These are phyloP conservation scores for Gnatocerus cornutus DNA, from an alignment of 2,888 invertebrate genomes.

Conservation along the genomic window DNA sequence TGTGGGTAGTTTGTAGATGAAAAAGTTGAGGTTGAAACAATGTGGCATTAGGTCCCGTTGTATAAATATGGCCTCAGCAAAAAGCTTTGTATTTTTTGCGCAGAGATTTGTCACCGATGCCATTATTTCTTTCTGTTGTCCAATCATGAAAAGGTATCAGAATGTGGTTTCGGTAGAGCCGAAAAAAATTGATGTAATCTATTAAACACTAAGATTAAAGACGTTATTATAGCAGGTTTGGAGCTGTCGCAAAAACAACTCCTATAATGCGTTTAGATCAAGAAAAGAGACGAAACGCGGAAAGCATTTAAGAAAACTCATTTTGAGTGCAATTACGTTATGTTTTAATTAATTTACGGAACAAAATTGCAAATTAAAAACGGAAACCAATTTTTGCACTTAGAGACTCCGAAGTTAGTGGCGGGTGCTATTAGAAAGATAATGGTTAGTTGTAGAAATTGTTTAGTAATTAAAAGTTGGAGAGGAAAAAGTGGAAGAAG, in stretches of 20 bases:
- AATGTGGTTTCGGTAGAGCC: constrained; percentile 33
- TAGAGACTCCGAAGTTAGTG: constrained; percentile 18
- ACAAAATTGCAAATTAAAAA: constrained; percentile 32
- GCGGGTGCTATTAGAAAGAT: constrained; percentile 10
- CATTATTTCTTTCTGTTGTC: constrained; percentile 40
- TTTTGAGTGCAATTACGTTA: constrained; percentile 41
- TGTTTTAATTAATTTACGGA: constrained; percentile 42
- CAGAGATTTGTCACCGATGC: constrained; percentile 28
- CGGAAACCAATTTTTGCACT: constrained; percentile 36
- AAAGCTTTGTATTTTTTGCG: constrained; percentile 30
- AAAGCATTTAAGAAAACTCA: constrained; percentile 41
- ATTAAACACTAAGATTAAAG: constrained; percentile 47
- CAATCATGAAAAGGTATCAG: constrained; percentile 42
- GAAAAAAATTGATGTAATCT: constrained; percentile 44
- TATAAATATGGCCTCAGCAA: constrained; percentile 33
- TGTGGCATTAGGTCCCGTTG: constrained; percentile 11
- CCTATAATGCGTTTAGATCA: constrained; percentile 38
- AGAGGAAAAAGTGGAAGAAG: neutral
- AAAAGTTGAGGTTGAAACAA: constrained; percentile 13
- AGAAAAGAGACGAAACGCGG: constrained; percentile 34
- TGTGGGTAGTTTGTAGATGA: neutral
- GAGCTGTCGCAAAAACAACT: constrained; percentile 38
- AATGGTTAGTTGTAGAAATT: constrained; percentile 18
- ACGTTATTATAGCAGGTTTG: constrained; percentile 45
- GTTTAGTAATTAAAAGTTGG: constrained; percentile 33